Base-by-base conservation (phyloP, 53 echinoderm and acorn worm species). In the Pentamera pediparva region DNA sequence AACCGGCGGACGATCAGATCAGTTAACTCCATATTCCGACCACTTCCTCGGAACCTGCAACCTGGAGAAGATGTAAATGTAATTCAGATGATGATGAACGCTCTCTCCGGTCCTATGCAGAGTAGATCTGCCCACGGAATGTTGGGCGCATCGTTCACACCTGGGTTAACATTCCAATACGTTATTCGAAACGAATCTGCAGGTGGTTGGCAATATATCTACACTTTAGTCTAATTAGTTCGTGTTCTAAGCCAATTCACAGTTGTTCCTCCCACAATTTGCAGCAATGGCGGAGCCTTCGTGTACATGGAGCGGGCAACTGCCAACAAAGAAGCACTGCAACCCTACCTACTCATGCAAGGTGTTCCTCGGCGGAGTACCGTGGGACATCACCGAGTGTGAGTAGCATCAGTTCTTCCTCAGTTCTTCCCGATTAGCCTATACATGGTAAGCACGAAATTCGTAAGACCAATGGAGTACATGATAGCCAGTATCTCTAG, bases 331-430 rank as follows among this genome's bases (percentile, higher is more conserved):
- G 65, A 81, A 81, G 19, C 86, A 90, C 61, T 84, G 83, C 75
- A 94, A 94, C 58, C 94, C 94, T 13, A 90, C 82, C 31, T 90
- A 90, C 59, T 94, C 94, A 15, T 90, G 94, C 34, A 94, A 94
- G 52, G 94, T 94, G 15, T 94, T 94, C 75, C 87, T 94, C 12
- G 94, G 94, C 6, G 94, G 94, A 26, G 94, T 94, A 33, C 94
- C 94, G 2, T 94, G 94, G 94, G 94, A 94, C 65, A 94, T 94
- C 75, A 94, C 94, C 18, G 94, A 94, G 82, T 81, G 94, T 94
- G 56, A 87, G 86, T 49, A 21, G 12, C 4, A 63, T 30, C 11
- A 7, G n/a, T n/a, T n/a, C n/a, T n/a, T n/a, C n/a, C n/a, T n/a
- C n/a, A n/a, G 11, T 45, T 45, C 11, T 45, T 45, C 47, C 18